Conservation (phyloP, 2,797 vertebrate species). For the Carcharodon carcharias region DNA sequence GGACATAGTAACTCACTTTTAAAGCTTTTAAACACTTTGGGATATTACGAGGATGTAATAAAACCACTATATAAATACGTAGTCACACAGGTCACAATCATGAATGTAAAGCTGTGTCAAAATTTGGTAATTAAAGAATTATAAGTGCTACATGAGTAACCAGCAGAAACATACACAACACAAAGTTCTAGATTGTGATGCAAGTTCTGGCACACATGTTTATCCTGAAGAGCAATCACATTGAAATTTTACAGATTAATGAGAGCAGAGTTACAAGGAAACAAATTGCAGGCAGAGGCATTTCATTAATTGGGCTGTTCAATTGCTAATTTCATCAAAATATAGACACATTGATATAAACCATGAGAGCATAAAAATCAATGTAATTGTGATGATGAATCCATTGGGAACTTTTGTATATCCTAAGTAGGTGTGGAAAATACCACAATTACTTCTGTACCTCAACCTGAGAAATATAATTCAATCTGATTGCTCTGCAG, state of each 20-base stretch:
- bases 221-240: neutral
- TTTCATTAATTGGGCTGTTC: neutral
- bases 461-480: neutral
- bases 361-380: neutral
- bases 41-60: neutral
- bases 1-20: too few relatives aligned
- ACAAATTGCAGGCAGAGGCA: neutral
- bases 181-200: neutral
- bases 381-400: neutral
- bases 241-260: neutral
- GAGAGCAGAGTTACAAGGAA: neutral
- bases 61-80: neutral
- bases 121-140: neutral
- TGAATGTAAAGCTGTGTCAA: neutral
- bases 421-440: neutral
- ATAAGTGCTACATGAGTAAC: neutral
- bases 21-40: neutral
- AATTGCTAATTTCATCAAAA: neutral
- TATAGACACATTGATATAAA: neutral
- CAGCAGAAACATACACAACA: neutral
- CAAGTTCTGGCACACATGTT: neutral
- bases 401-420: neutral
- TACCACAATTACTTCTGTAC: neutral
- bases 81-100: neutral
- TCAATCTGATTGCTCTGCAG: constrained; percentile 9